These are phyloP conservation scores for Sebastes itinus DNA, from an alignment of 2,797 vertebrate species.

Conservation along the genomic window DNA sequence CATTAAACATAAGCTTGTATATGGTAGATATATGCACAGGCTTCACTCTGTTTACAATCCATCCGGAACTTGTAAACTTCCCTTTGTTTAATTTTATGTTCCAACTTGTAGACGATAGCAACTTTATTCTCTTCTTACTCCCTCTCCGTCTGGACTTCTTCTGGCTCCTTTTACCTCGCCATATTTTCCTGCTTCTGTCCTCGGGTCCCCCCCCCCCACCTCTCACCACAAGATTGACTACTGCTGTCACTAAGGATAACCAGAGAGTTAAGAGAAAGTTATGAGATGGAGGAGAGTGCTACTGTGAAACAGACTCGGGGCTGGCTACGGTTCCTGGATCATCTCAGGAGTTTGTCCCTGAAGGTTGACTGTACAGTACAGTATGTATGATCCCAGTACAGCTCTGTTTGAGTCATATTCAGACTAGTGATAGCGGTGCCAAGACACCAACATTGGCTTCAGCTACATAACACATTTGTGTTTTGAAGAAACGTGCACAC, in stretches of 20 bases:
- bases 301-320: conserved; percentile 16
- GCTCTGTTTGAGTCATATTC: not conserved
- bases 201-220: not conserved
- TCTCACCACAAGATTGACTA: conserved; percentile 4
- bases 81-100: conserved; percentile 42
- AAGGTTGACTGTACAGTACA: not conserved
- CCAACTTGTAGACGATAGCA: conserved; percentile 11
- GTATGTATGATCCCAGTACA: not conserved
- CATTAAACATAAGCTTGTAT: conserved; percentile 31
- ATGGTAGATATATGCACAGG: conserved; percentile 11
- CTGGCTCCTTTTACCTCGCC: not conserved
- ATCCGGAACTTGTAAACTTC: conserved; percentile 29
- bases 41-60: conserved; percentile 41
- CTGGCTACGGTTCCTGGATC: conserved; percentile 19
- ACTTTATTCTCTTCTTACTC: conserved; percentile 3
- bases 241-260: conserved; percentile 23
- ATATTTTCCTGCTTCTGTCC: not conserved
- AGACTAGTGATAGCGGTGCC: not conserved
- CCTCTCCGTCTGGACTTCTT: not conserved
- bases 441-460: conserved; percentile 3
- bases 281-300: not conserved
- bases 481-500: conserved; percentile 1
- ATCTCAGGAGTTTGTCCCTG: conserved; percentile 8
- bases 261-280: conserved; percentile 13
- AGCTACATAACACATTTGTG: not conserved